A percentile compares a stretch with the other conserved stretches of the same genome.
phyloP scores from a whole-genome alignment of 2,113 vertebrate species.

The Empidonax alnorum region DNA sequence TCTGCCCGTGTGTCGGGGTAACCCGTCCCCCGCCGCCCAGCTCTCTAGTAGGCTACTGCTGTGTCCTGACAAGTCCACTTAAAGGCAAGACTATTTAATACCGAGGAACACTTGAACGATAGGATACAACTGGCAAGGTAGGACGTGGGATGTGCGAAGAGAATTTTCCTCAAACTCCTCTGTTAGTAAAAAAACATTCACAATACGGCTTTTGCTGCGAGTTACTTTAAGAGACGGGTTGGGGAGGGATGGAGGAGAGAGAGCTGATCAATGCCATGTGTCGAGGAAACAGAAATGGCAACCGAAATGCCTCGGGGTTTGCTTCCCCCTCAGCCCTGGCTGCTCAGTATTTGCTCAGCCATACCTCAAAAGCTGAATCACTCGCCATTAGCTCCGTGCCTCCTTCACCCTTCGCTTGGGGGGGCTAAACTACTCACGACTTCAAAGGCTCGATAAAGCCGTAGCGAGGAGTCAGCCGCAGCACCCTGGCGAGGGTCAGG shows the following conservation, averaged over 20 bases:
- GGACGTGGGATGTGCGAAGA: not conserved
- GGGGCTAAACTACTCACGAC: not conserved
- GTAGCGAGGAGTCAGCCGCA: not conserved
- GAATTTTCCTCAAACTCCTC: not conserved
- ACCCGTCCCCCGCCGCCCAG: not conserved
- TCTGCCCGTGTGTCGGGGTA: not conserved
- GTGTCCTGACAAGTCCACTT: constrained; percentile 49
- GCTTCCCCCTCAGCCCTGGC: not conserved
- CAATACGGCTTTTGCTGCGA: not conserved
- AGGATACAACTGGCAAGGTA: not conserved
- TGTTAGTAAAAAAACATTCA: not conserved
- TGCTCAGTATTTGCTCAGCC: not conserved
- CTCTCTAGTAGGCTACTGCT: constrained; percentile 3
- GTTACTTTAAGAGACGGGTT: not conserved
- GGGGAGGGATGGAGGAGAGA: not conserved
- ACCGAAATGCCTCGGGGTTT: not conserved
- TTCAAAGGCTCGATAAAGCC: not conserved
- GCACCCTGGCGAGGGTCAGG: not conserved
- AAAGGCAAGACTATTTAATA: not conserved
- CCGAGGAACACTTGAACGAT: not conserved
- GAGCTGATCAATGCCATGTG: not conserved
- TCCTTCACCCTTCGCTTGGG: not conserved
- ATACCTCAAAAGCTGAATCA: constrained; percentile 57
- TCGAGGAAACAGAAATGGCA: not conserved
- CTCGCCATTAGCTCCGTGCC: constrained; percentile 12